phyloP scores from a whole-genome alignment of 2,888 invertebrate genomes.

The Drosophila suboccidentalis region DNA sequence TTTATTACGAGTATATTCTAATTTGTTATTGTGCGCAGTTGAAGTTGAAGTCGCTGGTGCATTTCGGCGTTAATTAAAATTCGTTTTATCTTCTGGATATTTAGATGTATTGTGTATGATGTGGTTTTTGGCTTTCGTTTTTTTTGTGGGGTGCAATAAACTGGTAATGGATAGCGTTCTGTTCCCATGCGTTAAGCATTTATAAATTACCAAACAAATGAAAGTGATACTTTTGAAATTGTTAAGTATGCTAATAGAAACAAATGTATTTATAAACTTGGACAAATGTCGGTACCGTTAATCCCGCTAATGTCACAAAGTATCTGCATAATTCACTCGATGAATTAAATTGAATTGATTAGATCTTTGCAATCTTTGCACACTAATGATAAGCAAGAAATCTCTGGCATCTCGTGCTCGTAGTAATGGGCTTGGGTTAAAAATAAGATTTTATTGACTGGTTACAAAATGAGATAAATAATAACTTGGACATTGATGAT shows the following conservation, averaged over 20 bases:
- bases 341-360: conserved; percentile 14
- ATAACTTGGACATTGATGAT: conserved; percentile 75
- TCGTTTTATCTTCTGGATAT: conserved; percentile 30
- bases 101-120: conserved; percentile 1
- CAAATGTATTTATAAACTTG: conserved; percentile 5
- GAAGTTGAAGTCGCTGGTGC: conserved; percentile 47
- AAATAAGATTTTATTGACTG: conserved; percentile 47
- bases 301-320: conserved; percentile 6
- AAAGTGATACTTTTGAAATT: conserved; percentile 33
- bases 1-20: conserved; percentile 9
- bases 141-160: conserved; percentile 9
- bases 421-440: conserved; percentile 2
- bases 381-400: conserved; percentile 14
- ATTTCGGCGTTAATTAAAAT: conserved; percentile 45
- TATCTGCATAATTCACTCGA: conserved; percentile 1
- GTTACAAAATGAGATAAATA: conserved; percentile 57
- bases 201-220: conserved; percentile 33
- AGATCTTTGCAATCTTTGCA: neutral
- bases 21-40: conserved; percentile 27
- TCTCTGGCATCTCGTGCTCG: conserved; percentile 14
- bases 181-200: conserved; percentile 8
- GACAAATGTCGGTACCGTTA: conserved; percentile 11
- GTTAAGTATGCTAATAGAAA: conserved; percentile 43
- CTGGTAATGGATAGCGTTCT: conserved; percentile 13
- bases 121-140: neutral